A percentile compares a stretch with the other conserved stretches of the same genome.
Conservation (phyloP, 2,888 invertebrate genomes). For the Copidosoma aretas region DNA sequence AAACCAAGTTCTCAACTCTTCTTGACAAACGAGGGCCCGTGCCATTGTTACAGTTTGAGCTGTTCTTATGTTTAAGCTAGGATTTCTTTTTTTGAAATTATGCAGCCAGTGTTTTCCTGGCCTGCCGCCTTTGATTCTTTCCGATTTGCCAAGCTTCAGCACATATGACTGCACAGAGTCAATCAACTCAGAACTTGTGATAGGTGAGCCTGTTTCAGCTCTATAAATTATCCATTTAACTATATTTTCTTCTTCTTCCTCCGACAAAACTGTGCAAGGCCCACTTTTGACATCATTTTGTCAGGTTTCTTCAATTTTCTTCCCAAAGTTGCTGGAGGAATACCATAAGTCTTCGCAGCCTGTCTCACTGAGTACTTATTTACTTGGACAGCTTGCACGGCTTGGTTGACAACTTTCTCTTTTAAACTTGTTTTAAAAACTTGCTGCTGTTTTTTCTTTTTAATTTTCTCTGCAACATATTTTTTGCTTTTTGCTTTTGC, state of each 20-base stretch:
- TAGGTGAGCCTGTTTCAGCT: conserved; percentile 9
- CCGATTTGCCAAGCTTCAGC: background rate
- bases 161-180: conserved; percentile 15
- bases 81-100: background rate
- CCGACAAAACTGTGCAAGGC: background rate
- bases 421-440: too few species aligned
- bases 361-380: background rate
- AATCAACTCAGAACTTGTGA: conserved; percentile 16
- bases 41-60: too few species aligned
- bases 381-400: too few species aligned
- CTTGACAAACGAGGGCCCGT: background rate
- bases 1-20: conserved; percentile 3
- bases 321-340: background rate
- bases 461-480: too few species aligned
- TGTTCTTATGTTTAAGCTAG: too few species aligned
- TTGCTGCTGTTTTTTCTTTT: too few species aligned
- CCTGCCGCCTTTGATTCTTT: background rate
- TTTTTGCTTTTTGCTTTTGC: too few species aligned
- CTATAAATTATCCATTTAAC: conserved; percentile 9
- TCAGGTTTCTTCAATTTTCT: background rate
- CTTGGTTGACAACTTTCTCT: too few species aligned
- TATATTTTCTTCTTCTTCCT: conserved; percentile 11
- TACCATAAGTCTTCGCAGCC: background rate
- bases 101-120: conserved; percentile 16
- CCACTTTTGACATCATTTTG: background rate